These are phyloP conservation scores for Lottia scabra DNA, from an alignment of 2,888 invertebrate genomes.

Conservation along the genomic window DNA sequence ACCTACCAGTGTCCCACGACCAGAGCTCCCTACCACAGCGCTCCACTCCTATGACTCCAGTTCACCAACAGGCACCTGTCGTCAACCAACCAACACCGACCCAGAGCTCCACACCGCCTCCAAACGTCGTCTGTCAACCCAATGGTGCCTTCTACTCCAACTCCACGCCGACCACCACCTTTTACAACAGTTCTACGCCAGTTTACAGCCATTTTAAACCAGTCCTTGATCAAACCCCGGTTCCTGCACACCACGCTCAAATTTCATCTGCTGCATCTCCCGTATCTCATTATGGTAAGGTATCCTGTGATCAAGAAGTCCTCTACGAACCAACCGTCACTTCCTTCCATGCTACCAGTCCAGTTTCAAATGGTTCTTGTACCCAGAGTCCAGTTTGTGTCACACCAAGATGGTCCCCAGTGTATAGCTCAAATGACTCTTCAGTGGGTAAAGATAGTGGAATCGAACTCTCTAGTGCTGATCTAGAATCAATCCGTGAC, in stretches of 20 bases:
- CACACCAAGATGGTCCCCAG: background rate
- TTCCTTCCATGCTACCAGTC: background rate
- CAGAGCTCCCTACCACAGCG: background rate
- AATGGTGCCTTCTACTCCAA: background rate
- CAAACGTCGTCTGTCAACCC: background rate
- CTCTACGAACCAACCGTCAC: background rate
- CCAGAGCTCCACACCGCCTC: background rate
- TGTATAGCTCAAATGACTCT: background rate
- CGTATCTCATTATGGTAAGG: background rate
- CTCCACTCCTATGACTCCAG: background rate
- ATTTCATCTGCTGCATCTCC: background rate
- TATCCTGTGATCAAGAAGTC: background rate
- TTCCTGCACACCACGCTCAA: background rate
- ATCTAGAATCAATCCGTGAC: background rate
- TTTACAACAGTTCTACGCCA: background rate
- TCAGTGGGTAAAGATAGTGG: background rate
- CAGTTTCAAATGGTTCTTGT: background rate
- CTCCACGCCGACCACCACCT: background rate
- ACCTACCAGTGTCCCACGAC: conserved; percentile 12
- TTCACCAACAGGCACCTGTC: background rate
- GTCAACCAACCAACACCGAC: background rate
- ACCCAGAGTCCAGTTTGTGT: background rate
- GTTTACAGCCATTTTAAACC: background rate
- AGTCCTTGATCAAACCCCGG: background rate
- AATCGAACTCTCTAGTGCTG: background rate